Base-by-base conservation (phyloP, 2,888 invertebrate genomes). In the Orthosia incerta region DNA sequence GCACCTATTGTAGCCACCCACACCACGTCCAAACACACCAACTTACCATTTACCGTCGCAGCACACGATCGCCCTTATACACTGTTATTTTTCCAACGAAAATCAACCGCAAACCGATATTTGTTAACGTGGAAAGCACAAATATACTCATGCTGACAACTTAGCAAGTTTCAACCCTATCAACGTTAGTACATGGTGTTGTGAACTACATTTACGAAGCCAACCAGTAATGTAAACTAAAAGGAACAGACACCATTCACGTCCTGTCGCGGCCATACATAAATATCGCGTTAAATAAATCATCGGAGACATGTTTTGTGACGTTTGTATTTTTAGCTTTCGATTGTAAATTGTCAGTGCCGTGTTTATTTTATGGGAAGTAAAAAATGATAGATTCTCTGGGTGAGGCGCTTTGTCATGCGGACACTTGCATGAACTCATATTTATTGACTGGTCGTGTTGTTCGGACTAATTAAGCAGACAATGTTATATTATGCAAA, bases 261-360 rank as follows among this genome's bases (percentile, higher is more conserved):
- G 92, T 92, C 92, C 93, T 92, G 93, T 88, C 88, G 83, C 83
- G 75, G 80, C 74, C 86, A 82, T 90, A 94, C 93, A 94, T 94
- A 95, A 95, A 94, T 94, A 94, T 93, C 88, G 91, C 91, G 93
- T 93, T 93, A 94, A 93, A 94, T 95, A 95, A 95, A 95, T 95
- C 95, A 95, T 94, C 90, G 91, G 91, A 86, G 91, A 92, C 93
- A 93, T 91, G 93, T 92, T 90, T 90, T 91, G 92, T 91, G 91
- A 91, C 91, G 88, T 87, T 86, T 89, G 88, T 92, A 91, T 92
- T 93, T 93, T 92, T 91, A 91, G 89, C 83, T 87, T 84, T 88
- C 87, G 87, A 89, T 91, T 86, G 87, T 89, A 85, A 85, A 86
- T 86, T 88, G 88, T 86, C 85, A 88, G 85, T 80, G 83, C 80